phyloP scores from a whole-genome alignment of 2,888 invertebrate genomes.

The Eudemis profundana region DNA sequence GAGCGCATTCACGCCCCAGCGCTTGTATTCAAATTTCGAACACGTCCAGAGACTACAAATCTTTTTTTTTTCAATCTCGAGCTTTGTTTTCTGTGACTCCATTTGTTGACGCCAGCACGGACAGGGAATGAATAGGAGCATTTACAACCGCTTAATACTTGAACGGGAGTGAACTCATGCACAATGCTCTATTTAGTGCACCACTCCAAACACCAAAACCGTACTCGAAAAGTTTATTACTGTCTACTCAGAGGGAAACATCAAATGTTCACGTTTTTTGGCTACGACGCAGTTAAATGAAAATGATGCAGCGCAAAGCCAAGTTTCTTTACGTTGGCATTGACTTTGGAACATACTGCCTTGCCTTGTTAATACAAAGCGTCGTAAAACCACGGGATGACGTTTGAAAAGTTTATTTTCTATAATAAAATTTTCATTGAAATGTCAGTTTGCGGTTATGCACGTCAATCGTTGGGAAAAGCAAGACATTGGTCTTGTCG shows the following conservation, averaged over 20 bases:
- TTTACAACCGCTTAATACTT: conserved; percentile 43
- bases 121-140: conserved; percentile 40
- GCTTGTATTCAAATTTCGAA: conserved; percentile 78
- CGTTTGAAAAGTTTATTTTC: conserved; percentile 35
- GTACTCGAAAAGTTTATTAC: conserved; percentile 17
- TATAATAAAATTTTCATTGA: conserved; percentile 37
- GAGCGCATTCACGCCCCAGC: conserved; percentile 72
- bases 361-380: conserved; percentile 31
- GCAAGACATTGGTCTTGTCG: conserved; percentile 23
- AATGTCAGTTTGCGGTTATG: conserved; percentile 31
- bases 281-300: background rate
- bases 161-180: conserved; percentile 40
- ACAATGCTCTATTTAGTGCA: conserved; percentile 36
- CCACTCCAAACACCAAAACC: conserved; percentile 24
- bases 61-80: conserved; percentile 51
- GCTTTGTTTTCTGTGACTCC: conserved; percentile 47
- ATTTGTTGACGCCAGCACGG: conserved; percentile 46
- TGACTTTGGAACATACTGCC: background rate
- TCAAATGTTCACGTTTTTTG: conserved; percentile 12
- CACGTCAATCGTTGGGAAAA: conserved; percentile 22
- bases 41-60: conserved; percentile 57
- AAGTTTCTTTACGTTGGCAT: background rate
- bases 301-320: background rate
- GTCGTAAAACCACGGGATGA: conserved; percentile 23
- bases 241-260: background rate